These are phyloP conservation scores for Galleria mellonella DNA, from an alignment of 1,140 invertebrate species.

Conservation along the genomic window DNA sequence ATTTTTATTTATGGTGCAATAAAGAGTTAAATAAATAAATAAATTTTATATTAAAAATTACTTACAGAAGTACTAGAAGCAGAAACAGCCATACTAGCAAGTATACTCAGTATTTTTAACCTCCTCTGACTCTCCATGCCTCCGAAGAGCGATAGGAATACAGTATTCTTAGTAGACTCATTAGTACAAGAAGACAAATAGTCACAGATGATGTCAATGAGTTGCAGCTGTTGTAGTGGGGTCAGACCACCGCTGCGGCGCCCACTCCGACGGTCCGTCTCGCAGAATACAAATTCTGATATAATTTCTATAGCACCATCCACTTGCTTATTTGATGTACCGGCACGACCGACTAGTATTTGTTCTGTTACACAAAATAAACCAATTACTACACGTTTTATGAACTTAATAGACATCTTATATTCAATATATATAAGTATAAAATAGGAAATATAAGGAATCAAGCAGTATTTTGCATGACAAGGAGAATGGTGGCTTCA, in stretches of 20 bases:
- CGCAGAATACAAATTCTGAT: constrained; percentile 88
- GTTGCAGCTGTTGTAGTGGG: constrained; percentile 83
- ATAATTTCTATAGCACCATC: constrained; percentile 83
- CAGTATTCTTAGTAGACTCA: constrained; percentile 85
- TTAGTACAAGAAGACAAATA: constrained; percentile 81
- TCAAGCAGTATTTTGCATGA: too few relatives aligned
- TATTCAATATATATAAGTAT: neutral
- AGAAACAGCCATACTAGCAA: constrained; percentile 85
- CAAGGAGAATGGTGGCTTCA: too few relatives aligned
- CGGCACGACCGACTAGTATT: constrained; percentile 53
- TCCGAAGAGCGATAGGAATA: constrained; percentile 86
- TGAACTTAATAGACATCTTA: neutral
- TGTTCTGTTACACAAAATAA: constrained; percentile 49
- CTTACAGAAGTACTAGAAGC: constrained; percentile 80
- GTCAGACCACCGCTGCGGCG: constrained; percentile 73
- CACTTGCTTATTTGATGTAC: constrained; percentile 62
- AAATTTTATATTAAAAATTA: constrained; percentile 2
- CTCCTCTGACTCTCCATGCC: constrained; percentile 80
- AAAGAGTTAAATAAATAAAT: too few relatives aligned
- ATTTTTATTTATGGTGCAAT: too few relatives aligned
- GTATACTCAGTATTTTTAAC: constrained; percentile 82
- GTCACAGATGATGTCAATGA: constrained; percentile 84
- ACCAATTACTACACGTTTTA: neutral
- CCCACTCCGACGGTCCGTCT: constrained; percentile 80
- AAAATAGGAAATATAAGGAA: too few relatives aligned